These are phyloP conservation scores for Petaurus breviceps DNA, from an alignment of 2,113 vertebrate genomes.

Conservation along the genomic window DNA sequence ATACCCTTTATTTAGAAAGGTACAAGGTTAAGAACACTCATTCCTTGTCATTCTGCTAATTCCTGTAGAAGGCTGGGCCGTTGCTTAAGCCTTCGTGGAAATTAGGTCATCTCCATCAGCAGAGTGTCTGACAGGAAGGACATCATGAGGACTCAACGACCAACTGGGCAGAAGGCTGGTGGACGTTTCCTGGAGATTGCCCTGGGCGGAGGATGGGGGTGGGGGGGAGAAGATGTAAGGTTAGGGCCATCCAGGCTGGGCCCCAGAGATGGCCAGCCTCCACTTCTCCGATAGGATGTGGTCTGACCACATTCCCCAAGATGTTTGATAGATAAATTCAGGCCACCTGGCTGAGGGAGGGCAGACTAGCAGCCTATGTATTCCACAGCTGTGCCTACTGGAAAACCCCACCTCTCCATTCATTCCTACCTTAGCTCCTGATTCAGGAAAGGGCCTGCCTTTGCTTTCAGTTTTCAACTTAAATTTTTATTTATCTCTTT, in stretches of 20 bases:
- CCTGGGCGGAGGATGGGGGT: background rate
- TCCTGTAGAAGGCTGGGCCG: background rate
- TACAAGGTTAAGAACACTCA: background rate
- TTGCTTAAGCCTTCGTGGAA: constrained; percentile 44
- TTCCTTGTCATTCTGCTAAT: background rate
- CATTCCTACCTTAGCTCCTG: background rate
- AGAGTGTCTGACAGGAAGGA: constrained; percentile 33
- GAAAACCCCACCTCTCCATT: background rate
- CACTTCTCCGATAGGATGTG: constrained; percentile 44
- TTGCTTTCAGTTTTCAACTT: background rate
- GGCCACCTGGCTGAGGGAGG: constrained; percentile 51
- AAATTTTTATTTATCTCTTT: background rate
- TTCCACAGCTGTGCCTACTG: background rate
- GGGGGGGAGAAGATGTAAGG: background rate
- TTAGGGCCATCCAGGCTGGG: background rate
- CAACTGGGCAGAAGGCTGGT: constrained; percentile 30
- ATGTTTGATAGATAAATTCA: constrained; percentile 56
- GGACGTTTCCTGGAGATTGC: background rate
- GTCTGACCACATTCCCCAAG: constrained; percentile 65
- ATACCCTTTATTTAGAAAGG: constrained; percentile 18
- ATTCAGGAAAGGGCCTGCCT: background rate
- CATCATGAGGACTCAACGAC: background rate
- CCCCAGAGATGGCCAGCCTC: background rate
- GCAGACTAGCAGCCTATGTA: background rate
- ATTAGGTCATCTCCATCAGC: constrained; percentile 50